These are phyloP conservation scores for Sylvia borin DNA, from an alignment of 2,797 vertebrate genomes.

Conservation along the genomic window DNA sequence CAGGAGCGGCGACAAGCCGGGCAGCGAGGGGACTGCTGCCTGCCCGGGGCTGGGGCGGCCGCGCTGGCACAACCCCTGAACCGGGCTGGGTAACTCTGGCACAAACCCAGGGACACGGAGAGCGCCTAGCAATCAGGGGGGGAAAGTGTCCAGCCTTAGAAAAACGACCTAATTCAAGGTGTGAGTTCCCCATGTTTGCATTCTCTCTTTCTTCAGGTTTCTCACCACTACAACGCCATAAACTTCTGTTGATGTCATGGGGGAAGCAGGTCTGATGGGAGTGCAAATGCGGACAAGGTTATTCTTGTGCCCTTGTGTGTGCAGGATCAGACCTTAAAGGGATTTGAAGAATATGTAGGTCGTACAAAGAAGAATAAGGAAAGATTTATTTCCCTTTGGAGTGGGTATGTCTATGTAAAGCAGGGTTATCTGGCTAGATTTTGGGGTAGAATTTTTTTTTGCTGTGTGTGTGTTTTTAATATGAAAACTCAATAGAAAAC, in stretches of 20 bases:
- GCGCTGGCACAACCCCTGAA: not conserved
- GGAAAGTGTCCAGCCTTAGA: not conserved
- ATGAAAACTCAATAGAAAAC: not conserved
- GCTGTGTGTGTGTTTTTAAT: not conserved
- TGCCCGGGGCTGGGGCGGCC: not conserved
- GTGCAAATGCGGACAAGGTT: not conserved
- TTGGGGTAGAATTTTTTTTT: not conserved
- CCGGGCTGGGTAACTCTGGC: rapidly evolving
- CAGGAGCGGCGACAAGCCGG: not conserved
- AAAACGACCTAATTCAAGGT: not conserved
- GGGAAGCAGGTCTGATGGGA: not conserved
- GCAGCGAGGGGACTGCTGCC: not conserved
- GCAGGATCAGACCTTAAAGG: not conserved
- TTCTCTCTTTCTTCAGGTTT: not conserved
- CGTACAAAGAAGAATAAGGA: not conserved
- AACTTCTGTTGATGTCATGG: not conserved
- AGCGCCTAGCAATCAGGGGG: rapidly evolving
- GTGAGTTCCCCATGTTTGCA: not conserved
- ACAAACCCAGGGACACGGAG: not conserved
- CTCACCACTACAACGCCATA: rapidly evolving
- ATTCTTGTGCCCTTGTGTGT: not conserved
- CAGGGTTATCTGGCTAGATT: not conserved
- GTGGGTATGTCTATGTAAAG: not conserved
- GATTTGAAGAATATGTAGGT: not conserved
- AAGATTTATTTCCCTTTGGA: not conserved